Evolutionary conservation across 2,113 vertebrate species (phyloP), one percentile per base, ranked within the genome.

Genomic region (Neodon shergylaensis): DNA sequence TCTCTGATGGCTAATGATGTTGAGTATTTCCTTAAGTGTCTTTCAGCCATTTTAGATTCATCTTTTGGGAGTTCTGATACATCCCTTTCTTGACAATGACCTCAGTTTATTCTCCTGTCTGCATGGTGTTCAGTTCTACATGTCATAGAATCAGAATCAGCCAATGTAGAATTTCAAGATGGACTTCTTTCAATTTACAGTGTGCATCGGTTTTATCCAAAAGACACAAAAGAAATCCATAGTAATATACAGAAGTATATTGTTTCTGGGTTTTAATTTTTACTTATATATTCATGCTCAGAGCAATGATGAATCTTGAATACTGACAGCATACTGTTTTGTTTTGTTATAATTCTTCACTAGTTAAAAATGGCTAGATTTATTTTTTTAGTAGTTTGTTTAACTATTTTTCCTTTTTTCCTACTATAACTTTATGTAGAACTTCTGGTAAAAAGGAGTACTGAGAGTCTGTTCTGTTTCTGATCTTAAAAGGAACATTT

Each of bases 81-180:
- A 11, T 7, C 8, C 7, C 4, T 33, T 73, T n/a, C 17, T 16
- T 6, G 6, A 5, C 28, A 39, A 10, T 0, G 65, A 47, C 10
- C 4, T 81, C 31, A 26, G 1, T 42, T 49, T 10, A 47, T 49
- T 82, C 63, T 78, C 14, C 19, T 28, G 1, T 68, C 8, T 42
- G 7, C 54, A 47, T 39, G 22, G 1, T 85, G 70, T 78, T 36
- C 22, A 31, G 21, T 63, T 85, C 44, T 12, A 12, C 5, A 65
- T 63, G 11, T 44, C 7, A 16, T 22, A 31, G 16, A 49, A 0
- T 22, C 39, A 3, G n/a, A 84, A 16, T 65, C 14, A 44, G 14
- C 12, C 39, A 17, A 4, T 28, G 0, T 65, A 28, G 39, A 84
- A 65, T 65, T 44, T 63, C 81, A 42, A 22, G 24, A 63, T 3